These are phyloP conservation scores for Oenanthe oenanthe DNA, from an alignment of 2,113 vertebrate genomes.

Conservation along the genomic window DNA sequence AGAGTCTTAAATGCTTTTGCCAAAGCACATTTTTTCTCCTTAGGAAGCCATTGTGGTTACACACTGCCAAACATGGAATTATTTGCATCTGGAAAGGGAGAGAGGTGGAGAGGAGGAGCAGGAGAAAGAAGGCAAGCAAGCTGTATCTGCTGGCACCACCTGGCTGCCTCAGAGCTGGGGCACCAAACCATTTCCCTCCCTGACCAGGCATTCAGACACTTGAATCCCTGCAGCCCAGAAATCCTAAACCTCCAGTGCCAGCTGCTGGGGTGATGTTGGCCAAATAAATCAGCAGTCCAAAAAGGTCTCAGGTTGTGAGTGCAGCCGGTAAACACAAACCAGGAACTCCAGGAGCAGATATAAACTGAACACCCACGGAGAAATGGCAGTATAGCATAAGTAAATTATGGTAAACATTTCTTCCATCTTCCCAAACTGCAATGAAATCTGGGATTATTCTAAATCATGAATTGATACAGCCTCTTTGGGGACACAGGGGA, in stretches of 20 bases:
- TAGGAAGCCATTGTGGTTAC: neutral
- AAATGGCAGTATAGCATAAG: neutral
- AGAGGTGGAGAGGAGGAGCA: neutral
- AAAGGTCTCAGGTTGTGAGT: neutral
- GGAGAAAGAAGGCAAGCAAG: neutral
- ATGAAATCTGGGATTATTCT: neutral
- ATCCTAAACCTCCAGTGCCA: neutral
- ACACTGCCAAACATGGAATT: neutral
- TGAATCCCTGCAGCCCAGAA: neutral
- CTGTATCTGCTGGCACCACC: neutral
- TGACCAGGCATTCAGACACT: neutral
- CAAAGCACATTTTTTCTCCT: neutral
- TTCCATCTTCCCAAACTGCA: neutral
- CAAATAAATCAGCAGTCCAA: neutral
- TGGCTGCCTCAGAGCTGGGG: neutral
- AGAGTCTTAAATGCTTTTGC: neutral
- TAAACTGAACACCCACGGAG: neutral
- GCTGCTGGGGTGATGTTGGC: neutral
- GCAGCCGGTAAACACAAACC: neutral
- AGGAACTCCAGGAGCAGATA: neutral
- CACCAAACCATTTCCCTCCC: neutral
- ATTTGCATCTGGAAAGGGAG: conserved; percentile 12
- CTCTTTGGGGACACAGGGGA: neutral
- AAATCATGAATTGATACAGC: neutral
- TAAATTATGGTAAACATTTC: neutral